Evolutionary conservation across 1,140 invertebrate genomes (phyloP), one percentile per base, ranked within the genome.

Genomic region (Magallana angulata): DNA sequence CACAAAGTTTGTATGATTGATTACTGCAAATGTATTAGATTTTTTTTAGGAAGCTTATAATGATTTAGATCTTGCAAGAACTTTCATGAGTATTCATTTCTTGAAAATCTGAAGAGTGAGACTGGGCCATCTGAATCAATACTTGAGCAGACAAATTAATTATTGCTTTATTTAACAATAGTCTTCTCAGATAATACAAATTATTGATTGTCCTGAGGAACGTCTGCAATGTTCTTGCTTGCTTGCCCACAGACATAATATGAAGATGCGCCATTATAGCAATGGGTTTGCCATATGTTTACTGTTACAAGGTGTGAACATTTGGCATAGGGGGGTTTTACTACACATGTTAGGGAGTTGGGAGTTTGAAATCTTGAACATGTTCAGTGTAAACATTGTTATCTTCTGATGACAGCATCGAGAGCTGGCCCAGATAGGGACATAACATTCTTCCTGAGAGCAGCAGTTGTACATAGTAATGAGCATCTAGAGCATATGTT

Each of bases 231-330:
- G 24, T 76, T 76, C 24, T 76, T 36, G 68, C 24, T 76, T 76
- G 68, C 68, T 76, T 11, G 68, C 18, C 68, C 24, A 76, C 68
- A 76, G 68, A 76, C 68, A 76, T 30, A 76, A 76, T 76, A 76
- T 76, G 68, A 30, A 11, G 68, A 76, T 8, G 24, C 36, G 68
- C 68, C 68, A 76, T 36, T 12, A 12, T 18, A 12, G 7, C 36
- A 76, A 76, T 76, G 68, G 68, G 12, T 76, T 76, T 36, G 68
- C 68, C 68, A 76, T 76, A 76, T 76, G 68, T 24, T 76, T 76
- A 30, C 36, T 30, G 68, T 76, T 76, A 76, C 68, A 76, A 30
- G 36, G 68, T 76, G 68, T 30, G 68, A 76, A 76, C 68, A 76
- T 76, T 64, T 64, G 60, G 16, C 18, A 18, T 64, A 64, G 16